Evolutionary conservation across 2,888 invertebrate species (phyloP).

Genomic region (Lasiommata megera): DNA sequence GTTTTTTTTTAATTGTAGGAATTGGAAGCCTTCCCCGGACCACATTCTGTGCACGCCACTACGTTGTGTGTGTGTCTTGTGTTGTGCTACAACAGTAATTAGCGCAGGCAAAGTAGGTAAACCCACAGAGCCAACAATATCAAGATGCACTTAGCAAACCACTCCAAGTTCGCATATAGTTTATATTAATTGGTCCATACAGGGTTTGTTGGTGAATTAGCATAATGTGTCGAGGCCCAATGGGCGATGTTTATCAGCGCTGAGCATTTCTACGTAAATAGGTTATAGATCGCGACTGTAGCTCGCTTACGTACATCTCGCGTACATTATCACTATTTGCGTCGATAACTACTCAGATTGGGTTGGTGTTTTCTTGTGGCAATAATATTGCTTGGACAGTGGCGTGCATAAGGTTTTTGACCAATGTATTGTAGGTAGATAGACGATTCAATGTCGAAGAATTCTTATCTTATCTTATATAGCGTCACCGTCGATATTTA

Average conservation of each 20-base stretch:
- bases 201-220: constrained; percentile 36
- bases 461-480: too few species aligned
- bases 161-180: constrained; percentile 6
- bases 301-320: constrained; percentile 27
- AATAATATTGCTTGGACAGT: too few species aligned
- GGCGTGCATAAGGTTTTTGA: too few species aligned
- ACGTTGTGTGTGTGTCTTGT: too few species aligned
- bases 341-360: constrained; percentile 32
- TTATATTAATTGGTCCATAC: constrained; percentile 17
- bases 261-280: constrained; percentile 50
- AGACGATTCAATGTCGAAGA: too few species aligned
- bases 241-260: constrained; percentile 46
- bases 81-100: not conserved
- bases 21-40: too few species aligned
- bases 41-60: too few species aligned
- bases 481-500: too few species aligned
- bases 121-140: not conserved
- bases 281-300: constrained; percentile 37
- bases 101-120: not conserved
- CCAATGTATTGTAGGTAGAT: too few species aligned
- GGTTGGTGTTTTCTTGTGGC: not conserved
- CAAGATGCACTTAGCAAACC: constrained; percentile 10
- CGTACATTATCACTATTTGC: constrained; percentile 26
- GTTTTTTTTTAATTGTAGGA: too few species aligned
- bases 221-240: constrained; percentile 42